phyloP scores from a whole-genome alignment of 1,140 invertebrate genomes.

The Drosophila serrata region DNA sequence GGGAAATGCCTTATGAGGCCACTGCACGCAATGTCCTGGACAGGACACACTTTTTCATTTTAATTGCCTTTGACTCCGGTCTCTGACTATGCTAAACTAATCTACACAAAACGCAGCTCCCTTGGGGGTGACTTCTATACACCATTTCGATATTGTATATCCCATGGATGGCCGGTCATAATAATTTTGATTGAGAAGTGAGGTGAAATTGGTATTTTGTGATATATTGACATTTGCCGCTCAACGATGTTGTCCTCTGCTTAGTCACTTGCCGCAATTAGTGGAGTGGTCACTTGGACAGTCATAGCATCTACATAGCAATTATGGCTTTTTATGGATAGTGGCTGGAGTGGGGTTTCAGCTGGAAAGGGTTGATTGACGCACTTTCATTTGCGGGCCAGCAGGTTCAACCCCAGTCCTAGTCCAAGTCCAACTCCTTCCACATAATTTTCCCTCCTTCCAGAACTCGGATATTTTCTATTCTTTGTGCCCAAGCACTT shows the following conservation, averaged over 20 bases:
- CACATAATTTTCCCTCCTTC: not conserved
- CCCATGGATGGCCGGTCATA: conserved; percentile 70
- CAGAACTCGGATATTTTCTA: conserved; percentile 6
- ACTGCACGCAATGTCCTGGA: conserved; percentile 58
- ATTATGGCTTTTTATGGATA: conserved; percentile 68
- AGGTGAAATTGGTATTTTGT: conserved; percentile 81
- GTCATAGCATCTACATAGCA: conserved; percentile 67
- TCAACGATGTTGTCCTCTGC: conserved; percentile 71
- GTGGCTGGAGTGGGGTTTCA: conserved; percentile 7
- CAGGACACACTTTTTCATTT: conserved; percentile 72
- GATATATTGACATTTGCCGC: conserved; percentile 79
- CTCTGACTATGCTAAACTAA: conserved; percentile 74
- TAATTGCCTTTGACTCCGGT: conserved; percentile 62
- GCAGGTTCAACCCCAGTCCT: conserved; percentile 24
- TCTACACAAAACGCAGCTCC: conserved; percentile 79
- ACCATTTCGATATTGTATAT: conserved; percentile 31
- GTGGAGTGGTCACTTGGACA: conserved; percentile 43
- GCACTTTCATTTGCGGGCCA: conserved; percentile 56
- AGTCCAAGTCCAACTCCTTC: not conserved
- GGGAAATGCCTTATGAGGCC: conserved; percentile 56
- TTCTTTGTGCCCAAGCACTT: conserved; percentile 67
- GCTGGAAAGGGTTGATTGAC: conserved; percentile 68
- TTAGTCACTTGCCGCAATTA: conserved; percentile 79
- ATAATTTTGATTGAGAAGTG: conserved; percentile 84
- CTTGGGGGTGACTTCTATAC: conserved; percentile 51